phyloP scores from a whole-genome alignment of 2,797 vertebrate species.

The Ataeniobius toweri region DNA sequence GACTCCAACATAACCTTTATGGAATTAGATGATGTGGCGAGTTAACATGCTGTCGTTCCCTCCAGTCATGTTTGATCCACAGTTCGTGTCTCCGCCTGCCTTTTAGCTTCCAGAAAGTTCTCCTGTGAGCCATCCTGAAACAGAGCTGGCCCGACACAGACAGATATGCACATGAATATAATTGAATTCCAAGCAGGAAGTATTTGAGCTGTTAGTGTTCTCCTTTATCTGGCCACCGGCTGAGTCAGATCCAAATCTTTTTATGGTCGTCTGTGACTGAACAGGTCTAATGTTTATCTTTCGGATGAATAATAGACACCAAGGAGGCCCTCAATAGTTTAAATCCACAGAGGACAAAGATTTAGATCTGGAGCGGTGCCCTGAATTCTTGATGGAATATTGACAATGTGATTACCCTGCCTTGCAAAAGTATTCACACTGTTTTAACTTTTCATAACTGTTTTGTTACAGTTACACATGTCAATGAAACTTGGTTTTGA shows the following conservation, averaged over 20 bases:
- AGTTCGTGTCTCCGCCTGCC: background rate
- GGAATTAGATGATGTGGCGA: slow-evolving; percentile 47
- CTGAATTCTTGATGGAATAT: slow-evolving; percentile 23
- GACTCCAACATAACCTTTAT: slow-evolving; percentile 56
- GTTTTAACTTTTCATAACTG: background rate
- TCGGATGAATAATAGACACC: slow-evolving; percentile 62
- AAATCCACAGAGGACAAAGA: slow-evolving; percentile 20
- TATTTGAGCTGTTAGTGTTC: slow-evolving; percentile 46
- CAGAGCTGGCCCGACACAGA: background rate
- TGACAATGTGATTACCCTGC: slow-evolving; percentile 34
- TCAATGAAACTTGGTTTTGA: background rate
- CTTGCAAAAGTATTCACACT: background rate
- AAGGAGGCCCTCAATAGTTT: slow-evolving; percentile 39
- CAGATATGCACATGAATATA: slow-evolving; percentile 23
- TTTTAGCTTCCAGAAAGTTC: slow-evolving; percentile 24
- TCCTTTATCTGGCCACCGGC: slow-evolving; percentile 60
- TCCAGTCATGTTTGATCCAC: slow-evolving; percentile 31
- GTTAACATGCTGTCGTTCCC: slow-evolving; percentile 39
- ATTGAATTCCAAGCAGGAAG: slow-evolving; percentile 60
- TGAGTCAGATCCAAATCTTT: slow-evolving; percentile 66
- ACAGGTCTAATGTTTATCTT: slow-evolving; percentile 68
- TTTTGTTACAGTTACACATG: background rate
- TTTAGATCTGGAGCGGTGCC: slow-evolving; percentile 40
- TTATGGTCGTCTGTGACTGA: slow-evolving; percentile 61
- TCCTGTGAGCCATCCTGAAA: background rate